These are phyloP conservation scores for Rostratula benghalensis DNA, from an alignment of 2,113 vertebrate species.

Conservation along the genomic window DNA sequence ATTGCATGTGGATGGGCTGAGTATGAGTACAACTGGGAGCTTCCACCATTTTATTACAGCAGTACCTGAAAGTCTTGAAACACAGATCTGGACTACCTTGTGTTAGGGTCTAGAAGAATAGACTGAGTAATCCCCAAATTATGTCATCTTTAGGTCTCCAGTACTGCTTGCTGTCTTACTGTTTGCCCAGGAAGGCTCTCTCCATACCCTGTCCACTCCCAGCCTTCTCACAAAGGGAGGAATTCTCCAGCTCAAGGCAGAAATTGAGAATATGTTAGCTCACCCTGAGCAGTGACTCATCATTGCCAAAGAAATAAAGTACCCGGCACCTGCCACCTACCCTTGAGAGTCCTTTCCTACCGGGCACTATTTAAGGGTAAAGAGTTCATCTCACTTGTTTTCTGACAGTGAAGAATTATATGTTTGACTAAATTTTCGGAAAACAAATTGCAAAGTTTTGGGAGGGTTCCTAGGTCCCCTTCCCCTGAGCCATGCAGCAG, in stretches of 20 bases:
- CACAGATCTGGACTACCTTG: neutral
- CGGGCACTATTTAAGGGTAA: neutral
- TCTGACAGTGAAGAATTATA: conserved; percentile 7
- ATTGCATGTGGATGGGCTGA: neutral
- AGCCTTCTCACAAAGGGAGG: neutral
- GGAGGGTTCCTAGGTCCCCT: neutral
- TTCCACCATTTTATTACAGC: neutral
- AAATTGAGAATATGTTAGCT: neutral
- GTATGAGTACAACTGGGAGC: neutral
- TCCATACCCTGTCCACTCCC: neutral
- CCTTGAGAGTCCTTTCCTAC: conserved; percentile 13
- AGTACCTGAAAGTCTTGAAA: neutral
- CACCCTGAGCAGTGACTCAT: neutral
- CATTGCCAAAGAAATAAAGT: conserved; percentile 25
- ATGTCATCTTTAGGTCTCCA: neutral
- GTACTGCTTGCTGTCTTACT: neutral
- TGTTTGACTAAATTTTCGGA: neutral
- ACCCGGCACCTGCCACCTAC: neutral
- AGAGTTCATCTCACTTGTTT: neutral
- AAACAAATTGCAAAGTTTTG: neutral
- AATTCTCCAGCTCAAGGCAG: neutral
- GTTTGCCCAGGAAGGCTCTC: neutral
- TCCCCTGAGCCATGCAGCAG: neutral
- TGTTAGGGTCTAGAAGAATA: neutral
- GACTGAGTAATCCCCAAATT: neutral